phyloP scores from a whole-genome alignment of 2,797 vertebrate genomes.

The Babyrousa celebensis region DNA sequence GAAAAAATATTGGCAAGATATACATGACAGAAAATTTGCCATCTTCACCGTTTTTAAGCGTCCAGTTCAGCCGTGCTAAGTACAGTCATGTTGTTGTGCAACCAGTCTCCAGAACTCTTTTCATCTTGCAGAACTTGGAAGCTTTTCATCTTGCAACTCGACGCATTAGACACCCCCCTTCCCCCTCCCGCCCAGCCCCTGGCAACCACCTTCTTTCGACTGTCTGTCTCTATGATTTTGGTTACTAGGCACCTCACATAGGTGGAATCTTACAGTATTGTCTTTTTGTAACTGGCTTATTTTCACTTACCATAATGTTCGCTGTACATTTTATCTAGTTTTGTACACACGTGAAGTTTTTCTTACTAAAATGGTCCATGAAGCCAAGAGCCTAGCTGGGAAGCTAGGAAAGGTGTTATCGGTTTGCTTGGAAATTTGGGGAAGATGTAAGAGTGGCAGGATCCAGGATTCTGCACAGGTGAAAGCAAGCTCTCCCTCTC shows the following conservation, averaged over 20 bases:
- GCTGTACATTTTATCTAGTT: conserved; percentile 2
- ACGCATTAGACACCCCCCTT: not conserved
- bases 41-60: conserved; percentile 12
- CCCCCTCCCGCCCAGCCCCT: not conserved
- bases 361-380: not conserved
- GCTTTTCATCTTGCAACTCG: conserved; percentile 8
- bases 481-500: not conserved
- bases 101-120: not conserved
- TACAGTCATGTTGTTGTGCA: not conserved
- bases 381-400: conserved; percentile 15
- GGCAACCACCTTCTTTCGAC: not conserved
- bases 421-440: not conserved
- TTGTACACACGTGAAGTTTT: conserved; percentile 13
- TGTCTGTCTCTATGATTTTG: conserved; percentile 23
- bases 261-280: not conserved
- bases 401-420: not conserved
- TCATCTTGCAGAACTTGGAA: conserved; percentile 56
- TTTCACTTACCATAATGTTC: conserved; percentile 28
- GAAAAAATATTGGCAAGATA: conserved; percentile 29
- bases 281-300: conserved; percentile 7
- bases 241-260: not conserved
- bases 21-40: not conserved
- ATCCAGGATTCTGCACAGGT: not conserved
- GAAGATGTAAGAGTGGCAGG: not conserved
- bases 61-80: not conserved